A percentile compares a stretch with the other conserved stretches of the same genome.
phyloP scores from a whole-genome alignment of 2,113 vertebrate genomes.

The Onychorhynchus coronatus region DNA sequence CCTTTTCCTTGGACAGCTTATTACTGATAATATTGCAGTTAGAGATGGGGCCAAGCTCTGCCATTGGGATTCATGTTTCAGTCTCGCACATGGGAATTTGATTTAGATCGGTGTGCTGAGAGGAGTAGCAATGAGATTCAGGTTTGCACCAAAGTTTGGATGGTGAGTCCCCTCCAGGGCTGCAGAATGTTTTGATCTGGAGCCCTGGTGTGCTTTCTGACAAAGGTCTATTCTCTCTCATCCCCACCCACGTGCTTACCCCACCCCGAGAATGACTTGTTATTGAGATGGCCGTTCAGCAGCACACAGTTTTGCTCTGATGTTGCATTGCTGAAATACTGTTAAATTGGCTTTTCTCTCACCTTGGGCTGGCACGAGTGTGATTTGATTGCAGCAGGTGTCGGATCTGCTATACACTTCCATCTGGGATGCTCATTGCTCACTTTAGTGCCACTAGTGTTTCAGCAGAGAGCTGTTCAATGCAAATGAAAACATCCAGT shows the following conservation, averaged over 20 bases:
- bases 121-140: constrained; percentile 38
- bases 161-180: not conserved
- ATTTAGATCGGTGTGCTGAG: not conserved
- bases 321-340: not conserved
- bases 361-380: not conserved
- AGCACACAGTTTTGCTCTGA: constrained; percentile 20
- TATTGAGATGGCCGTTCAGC: not conserved
- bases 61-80: not conserved
- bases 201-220: not conserved
- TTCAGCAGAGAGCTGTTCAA: not conserved
- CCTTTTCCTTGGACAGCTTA: constrained; percentile 16
- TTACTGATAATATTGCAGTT: constrained; percentile 11
- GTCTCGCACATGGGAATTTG: not conserved
- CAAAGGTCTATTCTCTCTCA: constrained; percentile 24
- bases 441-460: not conserved
- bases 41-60: not conserved
- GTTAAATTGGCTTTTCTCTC: constrained; percentile 53
- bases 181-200: constrained; percentile 48
- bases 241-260: not conserved
- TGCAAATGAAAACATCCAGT: not conserved
- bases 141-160: not conserved
- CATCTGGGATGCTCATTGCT: accelerated
- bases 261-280: not conserved
- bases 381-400: not conserved
- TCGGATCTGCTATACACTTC: not conserved